Conservation (phyloP, 2,797 vertebrate genomes). For the Todus mexicanus region DNA sequence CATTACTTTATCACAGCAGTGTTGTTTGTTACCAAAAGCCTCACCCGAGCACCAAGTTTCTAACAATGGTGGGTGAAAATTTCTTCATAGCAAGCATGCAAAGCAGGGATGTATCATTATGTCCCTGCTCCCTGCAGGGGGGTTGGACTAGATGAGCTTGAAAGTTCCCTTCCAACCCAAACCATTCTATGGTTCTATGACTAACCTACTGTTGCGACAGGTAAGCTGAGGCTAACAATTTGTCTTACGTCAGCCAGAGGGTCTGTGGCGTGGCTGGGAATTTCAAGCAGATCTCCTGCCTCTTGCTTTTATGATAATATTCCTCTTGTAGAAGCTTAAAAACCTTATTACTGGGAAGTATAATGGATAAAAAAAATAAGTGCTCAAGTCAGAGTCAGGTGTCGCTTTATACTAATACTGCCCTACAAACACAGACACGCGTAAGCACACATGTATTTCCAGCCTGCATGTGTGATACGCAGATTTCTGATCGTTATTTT, state of each 20-base stretch:
- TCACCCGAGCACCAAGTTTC: not conserved
- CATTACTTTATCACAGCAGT: not conserved
- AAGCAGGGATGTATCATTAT: not conserved
- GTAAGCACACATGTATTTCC: not conserved
- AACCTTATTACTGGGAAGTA: not conserved
- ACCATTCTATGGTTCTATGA: no score
- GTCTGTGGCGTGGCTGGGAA: not conserved
- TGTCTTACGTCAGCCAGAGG: not conserved
- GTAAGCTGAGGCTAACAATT: not conserved
- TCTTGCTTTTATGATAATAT: not conserved
- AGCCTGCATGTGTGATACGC: not conserved
- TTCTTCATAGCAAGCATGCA: not conserved
- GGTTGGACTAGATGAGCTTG: no score
- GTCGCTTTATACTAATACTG: not conserved
- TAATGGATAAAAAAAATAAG: not conserved
- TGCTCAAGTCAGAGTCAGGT: not conserved
- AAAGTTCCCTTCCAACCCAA: no score
- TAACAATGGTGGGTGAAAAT: not conserved
- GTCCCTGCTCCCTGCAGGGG: no score
- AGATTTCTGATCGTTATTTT: not conserved
- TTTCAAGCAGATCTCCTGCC: not conserved
- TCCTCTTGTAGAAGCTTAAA: not conserved
- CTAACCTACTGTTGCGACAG: not conserved
- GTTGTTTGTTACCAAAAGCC: not conserved
- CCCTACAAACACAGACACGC: not conserved